These are phyloP conservation scores for Tachina lurida DNA, from an alignment of 2,888 invertebrate genomes.

Conservation along the genomic window DNA sequence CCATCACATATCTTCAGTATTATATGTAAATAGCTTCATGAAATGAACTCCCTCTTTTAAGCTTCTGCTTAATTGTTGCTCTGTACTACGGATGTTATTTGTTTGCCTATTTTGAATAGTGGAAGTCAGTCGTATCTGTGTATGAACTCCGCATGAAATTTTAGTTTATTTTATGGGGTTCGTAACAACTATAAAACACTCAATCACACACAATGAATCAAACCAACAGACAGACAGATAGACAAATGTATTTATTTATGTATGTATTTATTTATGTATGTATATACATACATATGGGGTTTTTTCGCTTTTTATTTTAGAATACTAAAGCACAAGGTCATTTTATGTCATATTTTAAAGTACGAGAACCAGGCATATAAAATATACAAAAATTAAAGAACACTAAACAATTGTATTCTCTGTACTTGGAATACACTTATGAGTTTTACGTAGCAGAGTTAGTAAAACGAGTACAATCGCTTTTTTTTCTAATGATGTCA, in stretches of 20 bases:
- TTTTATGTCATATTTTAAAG: constrained; percentile 65
- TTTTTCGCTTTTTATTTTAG: constrained; percentile 51
- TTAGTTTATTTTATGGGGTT: constrained; percentile 48
- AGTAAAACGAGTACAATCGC: too few relatives aligned
- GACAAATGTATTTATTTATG: not conserved
- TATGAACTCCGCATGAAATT: constrained; percentile 69
- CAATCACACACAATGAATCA: constrained; percentile 38
- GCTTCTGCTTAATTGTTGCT: constrained; percentile 27
- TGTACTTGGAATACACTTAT: not conserved
- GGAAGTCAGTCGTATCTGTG: constrained; percentile 52
- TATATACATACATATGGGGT: constrained; percentile 9
- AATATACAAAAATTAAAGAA: constrained; percentile 28
- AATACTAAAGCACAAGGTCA: constrained; percentile 67
- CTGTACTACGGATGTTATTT: constrained; percentile 63
- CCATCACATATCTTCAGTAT: too few relatives aligned
- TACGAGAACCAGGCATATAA: constrained; percentile 56
- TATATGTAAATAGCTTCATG: too few relatives aligned
- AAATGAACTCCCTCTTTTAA: constrained; percentile 12
- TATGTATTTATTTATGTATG: not conserved
- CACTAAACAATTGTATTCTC: not conserved
- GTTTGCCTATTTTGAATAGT: constrained; percentile 59
- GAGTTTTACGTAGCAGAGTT: too few relatives aligned
- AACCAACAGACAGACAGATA: constrained; percentile 42
- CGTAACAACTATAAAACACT: constrained; percentile 1
- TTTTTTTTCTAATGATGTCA: constrained; percentile 60